phyloP scores from a whole-genome alignment of 2,797 vertebrate genomes.

The Gallinago solitaria region DNA sequence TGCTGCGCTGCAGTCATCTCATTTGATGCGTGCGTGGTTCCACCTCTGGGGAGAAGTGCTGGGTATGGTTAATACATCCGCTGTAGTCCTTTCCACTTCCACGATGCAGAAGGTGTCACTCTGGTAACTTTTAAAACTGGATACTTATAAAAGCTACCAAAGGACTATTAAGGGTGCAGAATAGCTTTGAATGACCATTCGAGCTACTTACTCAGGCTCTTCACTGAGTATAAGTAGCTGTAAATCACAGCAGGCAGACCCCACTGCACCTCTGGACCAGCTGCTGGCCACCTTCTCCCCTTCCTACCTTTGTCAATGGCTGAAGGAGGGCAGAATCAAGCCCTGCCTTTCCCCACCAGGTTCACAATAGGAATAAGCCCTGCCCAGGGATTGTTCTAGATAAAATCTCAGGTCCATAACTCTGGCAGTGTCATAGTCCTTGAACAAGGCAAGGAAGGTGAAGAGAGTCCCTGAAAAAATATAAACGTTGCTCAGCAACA shows the following conservation, averaged over 20 bases:
- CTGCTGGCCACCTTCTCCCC: neutral
- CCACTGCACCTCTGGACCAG: neutral
- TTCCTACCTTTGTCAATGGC: neutral
- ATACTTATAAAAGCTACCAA: neutral
- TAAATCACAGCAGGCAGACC: neutral
- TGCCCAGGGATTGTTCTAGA: neutral
- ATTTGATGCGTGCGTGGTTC: neutral
- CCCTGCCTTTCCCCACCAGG: neutral
- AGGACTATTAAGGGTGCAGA: neutral
- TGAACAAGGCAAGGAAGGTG: neutral
- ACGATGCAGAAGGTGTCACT: neutral
- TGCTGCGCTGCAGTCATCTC: neutral
- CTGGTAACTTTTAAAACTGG: neutral
- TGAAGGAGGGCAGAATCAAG: neutral
- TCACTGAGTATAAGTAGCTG: neutral
- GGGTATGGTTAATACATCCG: neutral
- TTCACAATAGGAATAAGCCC: neutral
- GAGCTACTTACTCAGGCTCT: neutral
- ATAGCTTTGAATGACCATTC: neutral
- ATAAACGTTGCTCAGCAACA: neutral
- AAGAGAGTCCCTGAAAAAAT: neutral
- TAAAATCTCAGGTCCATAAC: neutral
- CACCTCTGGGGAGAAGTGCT: neutral
- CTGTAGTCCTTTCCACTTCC: neutral
- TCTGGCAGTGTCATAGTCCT: rapidly evolving